Conservation (phyloP, 2,113 vertebrate genomes). For the Plecturocebus donacophilus region DNA sequence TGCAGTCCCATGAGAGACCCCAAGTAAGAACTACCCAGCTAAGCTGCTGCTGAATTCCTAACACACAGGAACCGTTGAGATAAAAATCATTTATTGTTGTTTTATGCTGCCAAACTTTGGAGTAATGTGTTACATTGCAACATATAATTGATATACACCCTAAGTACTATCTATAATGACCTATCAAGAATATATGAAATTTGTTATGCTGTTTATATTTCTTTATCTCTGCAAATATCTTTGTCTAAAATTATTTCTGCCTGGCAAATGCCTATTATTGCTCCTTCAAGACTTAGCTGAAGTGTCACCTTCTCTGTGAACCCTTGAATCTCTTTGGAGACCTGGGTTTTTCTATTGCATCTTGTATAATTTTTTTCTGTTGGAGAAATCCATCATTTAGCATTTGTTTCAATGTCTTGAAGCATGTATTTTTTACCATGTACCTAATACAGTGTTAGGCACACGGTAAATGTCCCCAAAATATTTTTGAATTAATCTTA, state of each 20-base stretch:
- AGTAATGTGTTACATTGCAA: not conserved
- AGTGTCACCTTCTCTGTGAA: not conserved
- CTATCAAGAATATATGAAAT: not conserved
- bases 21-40: not conserved
- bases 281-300: not conserved
- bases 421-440: not conserved
- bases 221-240: not conserved
- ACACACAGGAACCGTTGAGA: not conserved
- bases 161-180: not conserved
- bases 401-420: conserved; percentile 25
- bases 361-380: not conserved
- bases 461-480: not conserved
- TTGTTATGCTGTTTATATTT: not conserved
- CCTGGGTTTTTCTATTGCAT: not conserved
- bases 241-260: not conserved
- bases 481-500: conserved; percentile 36
- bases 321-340: not conserved
- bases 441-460: not conserved
- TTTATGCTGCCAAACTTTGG: not conserved
- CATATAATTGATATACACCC: not conserved
- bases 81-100: not conserved
- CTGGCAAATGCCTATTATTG: not conserved
- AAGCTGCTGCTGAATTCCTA: not conserved
- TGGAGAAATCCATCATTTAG: conserved; percentile 9
- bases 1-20: not conserved